Evolutionary conservation across 2,113 vertebrate species (phyloP), one percentile per base, ranked within the genome.

Genomic region (Ictidomys tridecemlineatus): DNA sequence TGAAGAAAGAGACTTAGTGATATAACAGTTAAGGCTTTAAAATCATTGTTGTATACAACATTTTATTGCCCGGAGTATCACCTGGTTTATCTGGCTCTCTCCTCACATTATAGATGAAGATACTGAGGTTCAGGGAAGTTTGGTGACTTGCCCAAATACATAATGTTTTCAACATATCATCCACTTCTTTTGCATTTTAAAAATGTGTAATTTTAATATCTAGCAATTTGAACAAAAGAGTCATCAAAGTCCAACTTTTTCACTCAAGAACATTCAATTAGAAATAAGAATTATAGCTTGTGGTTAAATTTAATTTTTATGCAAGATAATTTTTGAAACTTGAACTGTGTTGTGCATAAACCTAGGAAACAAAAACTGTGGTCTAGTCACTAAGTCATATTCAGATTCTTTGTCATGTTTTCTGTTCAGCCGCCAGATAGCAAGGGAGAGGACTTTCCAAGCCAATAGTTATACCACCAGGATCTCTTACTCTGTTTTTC

Each of bases 271-370:
- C 37, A 93, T 8, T 92, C 12, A 48, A 6, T 6, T 14, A 86
- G 63, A 30, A 53, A 58, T 67, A 78, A 20, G 17, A 77, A 39
- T 51, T 77, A 89, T 67, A 80, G 58, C 22, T 12, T 7, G 8
- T 90, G 37, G 77, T 76, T 93, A 80, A 72, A 92, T 45, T 67
- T 76, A 67, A 69, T 56, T 87, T 94, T 91, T 82, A 51, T 51
- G 48, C 48, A 13, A 51, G 48, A 61, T 83, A 74, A 12, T 72
- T 79, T 85, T 70, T 24, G 1, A 58, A 96, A 85, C 51, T 70
- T 4, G 39, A 87, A 4, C 39, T 58, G 63, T 58, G 26, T 18
- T 74, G 14, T 30, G 4, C 11, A 32, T 79, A 73, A 73, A 42
- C 37, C 30, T 72, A n/a, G 61, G 78, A 94, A 93, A 70, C 80